A percentile compares a stretch with the other conserved stretches of the same genome.
Conservation (phyloP, 2,888 invertebrate genomes). For the Eurytoma adleriae region DNA sequence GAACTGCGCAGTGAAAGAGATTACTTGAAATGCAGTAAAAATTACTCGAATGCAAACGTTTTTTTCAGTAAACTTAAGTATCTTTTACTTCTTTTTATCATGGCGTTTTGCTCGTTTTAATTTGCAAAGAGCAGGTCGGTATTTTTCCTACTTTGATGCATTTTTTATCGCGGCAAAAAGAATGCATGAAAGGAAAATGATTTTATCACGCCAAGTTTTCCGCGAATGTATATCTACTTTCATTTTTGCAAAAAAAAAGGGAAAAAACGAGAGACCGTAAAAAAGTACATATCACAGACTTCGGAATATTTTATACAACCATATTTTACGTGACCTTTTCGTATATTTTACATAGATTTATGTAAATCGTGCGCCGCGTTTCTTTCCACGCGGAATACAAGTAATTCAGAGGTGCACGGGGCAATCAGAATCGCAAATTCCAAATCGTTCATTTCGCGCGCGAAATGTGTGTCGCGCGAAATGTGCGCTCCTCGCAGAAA, state of each 20-base stretch:
- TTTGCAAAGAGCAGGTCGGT: too few species aligned
- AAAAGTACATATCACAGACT: not conserved
- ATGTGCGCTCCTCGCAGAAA: not conserved
- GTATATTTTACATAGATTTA: constrained; percentile 40
- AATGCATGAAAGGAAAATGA: not conserved
- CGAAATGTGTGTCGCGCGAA: constrained; percentile 6
- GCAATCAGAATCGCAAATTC: constrained; percentile 39
- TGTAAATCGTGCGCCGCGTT: constrained; percentile 36
- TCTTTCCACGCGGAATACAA: constrained; percentile 4
- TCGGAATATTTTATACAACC: constrained; percentile 11
- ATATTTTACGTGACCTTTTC: constrained; percentile 21
- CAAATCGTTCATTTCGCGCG: constrained; percentile 23
- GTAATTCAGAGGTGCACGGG: constrained; percentile 20
- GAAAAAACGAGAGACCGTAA: not conserved
- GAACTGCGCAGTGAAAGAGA: too few species aligned
- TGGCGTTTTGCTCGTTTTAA: too few species aligned
- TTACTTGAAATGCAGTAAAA: too few species aligned
- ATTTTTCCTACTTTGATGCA: too few species aligned
- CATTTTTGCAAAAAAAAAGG: not conserved
- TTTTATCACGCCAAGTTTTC: constrained; percentile 5
- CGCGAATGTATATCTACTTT: not conserved
- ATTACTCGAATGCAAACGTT: too few species aligned
- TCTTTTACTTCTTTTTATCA: too few species aligned
- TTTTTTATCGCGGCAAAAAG: too few species aligned
- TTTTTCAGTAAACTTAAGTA: too few species aligned